Evolutionary conservation across 2,797 vertebrate species (phyloP), one percentile per base, ranked within the genome.

Genomic region (Lateolabrax maculatus): DNA sequence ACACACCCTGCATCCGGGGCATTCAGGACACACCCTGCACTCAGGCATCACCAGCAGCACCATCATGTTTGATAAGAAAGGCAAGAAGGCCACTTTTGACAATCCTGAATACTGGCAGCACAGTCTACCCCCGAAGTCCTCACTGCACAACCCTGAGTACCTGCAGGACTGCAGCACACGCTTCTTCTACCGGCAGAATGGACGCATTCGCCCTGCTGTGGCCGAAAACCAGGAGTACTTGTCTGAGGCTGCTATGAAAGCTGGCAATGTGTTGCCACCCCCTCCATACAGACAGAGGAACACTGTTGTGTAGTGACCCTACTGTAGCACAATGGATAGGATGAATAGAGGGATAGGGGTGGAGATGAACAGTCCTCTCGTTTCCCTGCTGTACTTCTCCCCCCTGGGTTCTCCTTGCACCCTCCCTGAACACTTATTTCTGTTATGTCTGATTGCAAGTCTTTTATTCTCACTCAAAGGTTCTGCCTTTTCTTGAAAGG

Each of bases 21-120:
- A 94, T 87, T 92, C 94, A 63, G 94, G 93, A 74, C 95, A 95
- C 62, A 82, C 91, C 69, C 70, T 87, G 86, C 95, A 94, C 94
- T 94, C 96, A 60, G 90, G 91, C 81, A 91, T 94, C 87, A 90
- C 93, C 41, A 95, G 94, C 88, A 90, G 87, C 92, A 95, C 95
- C 87, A 95, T 95, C 71, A 92, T 95, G 90, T 93, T 92, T 43
- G 96, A 96, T 88, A 95, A 98, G 92, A 99, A 98, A 94, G 93
- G 96, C 94, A 98, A 97, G 95, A 99, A 98, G 93, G 94, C 95
- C 79, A 95, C 96, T 51, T 99, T 99, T 91, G 98, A 99, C 96
- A 99, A 99, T 96, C 98, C 98, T 16, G 98, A 99, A 90, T 99
- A 99, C 94, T 99, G 98, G 98, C 98, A 99, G 90, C 98, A 99